phyloP scores from a whole-genome alignment of 2,113 vertebrate species.

The Bucco capensis region DNA sequence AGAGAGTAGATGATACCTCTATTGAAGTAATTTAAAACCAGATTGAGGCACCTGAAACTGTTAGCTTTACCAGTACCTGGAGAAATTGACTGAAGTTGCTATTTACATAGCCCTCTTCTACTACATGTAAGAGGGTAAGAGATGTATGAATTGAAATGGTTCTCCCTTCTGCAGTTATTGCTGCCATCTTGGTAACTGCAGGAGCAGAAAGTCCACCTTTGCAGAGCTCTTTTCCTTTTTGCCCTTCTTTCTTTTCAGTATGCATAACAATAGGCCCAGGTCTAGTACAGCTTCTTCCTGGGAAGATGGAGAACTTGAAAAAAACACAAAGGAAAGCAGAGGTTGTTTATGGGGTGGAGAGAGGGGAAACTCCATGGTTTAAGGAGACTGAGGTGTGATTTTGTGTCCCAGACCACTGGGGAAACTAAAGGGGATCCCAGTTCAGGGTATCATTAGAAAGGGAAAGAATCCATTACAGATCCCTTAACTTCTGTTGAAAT shows the following conservation, averaged over 20 bases:
- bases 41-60: no score
- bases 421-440: background rate
- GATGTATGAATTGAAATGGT: background rate
- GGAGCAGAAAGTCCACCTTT: background rate
- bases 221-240: background rate
- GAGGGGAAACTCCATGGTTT: background rate
- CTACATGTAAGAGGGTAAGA: background rate
- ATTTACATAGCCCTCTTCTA: background rate
- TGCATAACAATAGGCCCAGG: background rate
- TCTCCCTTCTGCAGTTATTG: background rate
- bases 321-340: background rate
- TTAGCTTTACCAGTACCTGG: background rate
- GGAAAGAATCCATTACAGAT: background rate
- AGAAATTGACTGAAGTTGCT: background rate
- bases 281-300: background rate
- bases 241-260: background rate
- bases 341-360: background rate
- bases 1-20: background rate
- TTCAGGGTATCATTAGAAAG: background rate
- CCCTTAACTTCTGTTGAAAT: background rate
- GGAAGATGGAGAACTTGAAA: background rate
- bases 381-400: background rate
- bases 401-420: background rate
- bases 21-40: background rate
- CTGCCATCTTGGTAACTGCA: background rate